Evolutionary conservation across 2,113 vertebrate species (phyloP).

Genomic region (Clupea harengus): DNA sequence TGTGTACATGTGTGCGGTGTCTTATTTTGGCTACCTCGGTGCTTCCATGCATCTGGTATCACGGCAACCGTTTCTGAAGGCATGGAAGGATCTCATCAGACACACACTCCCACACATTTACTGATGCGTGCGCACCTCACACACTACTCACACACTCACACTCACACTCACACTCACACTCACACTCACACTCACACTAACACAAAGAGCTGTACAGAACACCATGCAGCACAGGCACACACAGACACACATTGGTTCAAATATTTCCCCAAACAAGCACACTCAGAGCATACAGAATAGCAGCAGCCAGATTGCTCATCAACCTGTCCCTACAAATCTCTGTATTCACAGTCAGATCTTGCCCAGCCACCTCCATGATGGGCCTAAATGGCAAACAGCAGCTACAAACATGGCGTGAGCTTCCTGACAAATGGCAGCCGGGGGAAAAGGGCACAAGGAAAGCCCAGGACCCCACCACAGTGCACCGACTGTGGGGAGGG

Average conservation of each 20-base stretch:
- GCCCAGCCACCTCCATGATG: neutral
- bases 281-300: neutral
- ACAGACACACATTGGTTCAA: too few relatives aligned
- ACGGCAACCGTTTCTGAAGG: slow-evolving; percentile 16
- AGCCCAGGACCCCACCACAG: neutral
- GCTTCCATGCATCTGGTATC: slow-evolving; percentile 25
- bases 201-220: too few relatives aligned
- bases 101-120: neutral
- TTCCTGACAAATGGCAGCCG: neutral
- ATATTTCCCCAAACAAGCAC: neutral
- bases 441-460: neutral
- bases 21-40: neutral
- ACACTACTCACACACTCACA: slow-evolving; percentile 15
- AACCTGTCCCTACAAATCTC: neutral
- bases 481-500: neutral
- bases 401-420: neutral
- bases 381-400: neutral
- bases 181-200: neutral
- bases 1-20: neutral
- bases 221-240: neutral
- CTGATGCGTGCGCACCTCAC: neutral
- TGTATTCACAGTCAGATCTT: neutral
- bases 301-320: neutral
- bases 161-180: neutral
- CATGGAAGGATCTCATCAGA: slow-evolving; percentile 19